Conservation (phyloP, 2,113 vertebrate genomes). For the Tyto alba region DNA sequence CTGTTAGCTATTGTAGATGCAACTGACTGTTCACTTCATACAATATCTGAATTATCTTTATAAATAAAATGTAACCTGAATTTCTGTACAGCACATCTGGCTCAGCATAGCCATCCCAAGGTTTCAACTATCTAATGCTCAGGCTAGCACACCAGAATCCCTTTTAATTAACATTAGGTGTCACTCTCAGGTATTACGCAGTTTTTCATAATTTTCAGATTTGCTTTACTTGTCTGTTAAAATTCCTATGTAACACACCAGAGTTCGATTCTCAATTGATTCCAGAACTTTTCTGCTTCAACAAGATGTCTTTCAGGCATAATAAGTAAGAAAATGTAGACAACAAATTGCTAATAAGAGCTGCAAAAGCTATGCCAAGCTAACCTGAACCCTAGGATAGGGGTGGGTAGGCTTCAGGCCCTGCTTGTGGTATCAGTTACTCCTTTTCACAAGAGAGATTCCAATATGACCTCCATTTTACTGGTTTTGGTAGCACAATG, state of each 20-base stretch:
- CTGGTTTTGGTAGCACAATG: neutral
- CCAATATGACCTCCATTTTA: neutral
- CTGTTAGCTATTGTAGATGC: neutral
- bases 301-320: neutral
- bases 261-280: neutral
- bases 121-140: neutral
- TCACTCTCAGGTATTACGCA: fast-evolving
- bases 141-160: neutral
- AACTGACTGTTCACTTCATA: neutral
- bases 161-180: neutral
- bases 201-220: neutral
- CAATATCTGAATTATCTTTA: neutral
- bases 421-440: neutral
- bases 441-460: neutral
- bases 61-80: neutral
- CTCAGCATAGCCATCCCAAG: neutral
- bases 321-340: neutral
- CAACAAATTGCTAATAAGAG: neutral
- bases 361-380: neutral
- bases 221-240: neutral
- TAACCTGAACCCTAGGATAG: neutral
- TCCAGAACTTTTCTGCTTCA: neutral
- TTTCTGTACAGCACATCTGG: fast-evolving
- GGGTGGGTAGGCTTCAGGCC: neutral
- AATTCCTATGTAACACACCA: neutral